Evolutionary conservation across 2,888 invertebrate genomes (phyloP), one percentile per base, ranked within the genome.

Genomic region (Trachelus iudaicus): DNA sequence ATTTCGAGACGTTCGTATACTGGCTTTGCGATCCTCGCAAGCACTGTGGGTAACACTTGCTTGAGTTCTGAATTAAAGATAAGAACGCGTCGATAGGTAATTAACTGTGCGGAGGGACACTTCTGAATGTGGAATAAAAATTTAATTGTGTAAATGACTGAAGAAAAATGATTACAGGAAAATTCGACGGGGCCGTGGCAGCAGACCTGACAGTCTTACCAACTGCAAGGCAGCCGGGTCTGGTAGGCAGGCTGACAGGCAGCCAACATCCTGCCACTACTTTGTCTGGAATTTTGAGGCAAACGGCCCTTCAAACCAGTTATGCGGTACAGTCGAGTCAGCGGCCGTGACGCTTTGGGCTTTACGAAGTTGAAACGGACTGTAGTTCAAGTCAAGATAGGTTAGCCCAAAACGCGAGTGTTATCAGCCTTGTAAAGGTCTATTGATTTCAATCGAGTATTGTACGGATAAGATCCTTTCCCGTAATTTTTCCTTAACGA

Each of bases 281-380:
- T 85, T 85, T 85, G 85, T 84, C 84, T 85, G 85, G 85, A 87
- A 87, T 87, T 87, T 87, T 85, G 82, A 84, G 84, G 84, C 85
- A 82, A 83, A 83, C 81, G 84, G 82, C 85, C 84, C 83, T 85
- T 80, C 31, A 71, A 71, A 84, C 85, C 85, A 85, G 85, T 85
- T 83, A 83, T 74, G 74, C 40, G 6, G 34, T 73, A 34, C 79
- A 76, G 79, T 80, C 71, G 71, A 33, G 56, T 9, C 56, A 56
- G 23, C 9, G 23, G 56, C 23, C 56, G 9, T 9, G 56, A 56
- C 23, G 56, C 56, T 56, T 56, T 56, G 23, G 23, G 23, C 9
- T 23, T 56, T 2, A 56, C 23, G 56, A 56, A 23, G 23, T 23
- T 56, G 56, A 56, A 56, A 56, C 23, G 56, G 23, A 56, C 56